Evolutionary conservation across 2,113 vertebrate genomes (phyloP), one percentile per base, ranked within the genome.

Genomic region (Thinocorus orbignyianus): DNA sequence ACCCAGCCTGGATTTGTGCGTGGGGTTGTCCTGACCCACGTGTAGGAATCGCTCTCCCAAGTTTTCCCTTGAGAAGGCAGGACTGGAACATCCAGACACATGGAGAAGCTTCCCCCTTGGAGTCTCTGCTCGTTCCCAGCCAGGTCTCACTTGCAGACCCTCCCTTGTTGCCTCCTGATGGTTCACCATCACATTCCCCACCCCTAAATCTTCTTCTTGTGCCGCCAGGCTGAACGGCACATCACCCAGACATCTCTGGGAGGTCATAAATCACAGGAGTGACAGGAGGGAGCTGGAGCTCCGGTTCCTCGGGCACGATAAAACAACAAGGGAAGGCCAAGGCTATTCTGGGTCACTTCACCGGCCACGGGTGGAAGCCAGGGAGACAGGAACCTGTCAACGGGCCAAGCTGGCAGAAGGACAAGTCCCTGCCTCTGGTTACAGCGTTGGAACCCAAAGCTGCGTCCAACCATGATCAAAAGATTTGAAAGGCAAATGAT

Each of bases 61-160:
- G 1, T 39, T 30, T n/a, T 9, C 15, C 0, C 54, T 14, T 1
- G 13, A 28, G 79, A 26, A 62, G 9, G 1, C 0, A 24, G 73
- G n/a, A 37, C 17, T 20, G 1, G 4, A 41, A 31, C 44, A 22
- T 1, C 9, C 1, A 6, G 30, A 46, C 5, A 1, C 11, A 2
- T 0, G 2, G 37, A 7, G 20, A 12, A 30, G 24, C 44, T 6
- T 41, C 46, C 30, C 11, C 0, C 8, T 9, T 17, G 0, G 9
- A 30, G 46, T 2, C 20, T 8, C 48, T 7, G 10, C 68, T 52
- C 7, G 13, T 19, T 42, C 31, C 72, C 3, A 2, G 17, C 20
- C 31, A 7, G 26, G 18, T 51, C 24, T 25, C 3, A 2, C 58
- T 60, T 8, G 31, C 35, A 33, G 31, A 49, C n/a, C 54, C 55